Evolutionary conservation across 2,797 vertebrate species (phyloP).

Genomic region (Danio aesculapii): DNA sequence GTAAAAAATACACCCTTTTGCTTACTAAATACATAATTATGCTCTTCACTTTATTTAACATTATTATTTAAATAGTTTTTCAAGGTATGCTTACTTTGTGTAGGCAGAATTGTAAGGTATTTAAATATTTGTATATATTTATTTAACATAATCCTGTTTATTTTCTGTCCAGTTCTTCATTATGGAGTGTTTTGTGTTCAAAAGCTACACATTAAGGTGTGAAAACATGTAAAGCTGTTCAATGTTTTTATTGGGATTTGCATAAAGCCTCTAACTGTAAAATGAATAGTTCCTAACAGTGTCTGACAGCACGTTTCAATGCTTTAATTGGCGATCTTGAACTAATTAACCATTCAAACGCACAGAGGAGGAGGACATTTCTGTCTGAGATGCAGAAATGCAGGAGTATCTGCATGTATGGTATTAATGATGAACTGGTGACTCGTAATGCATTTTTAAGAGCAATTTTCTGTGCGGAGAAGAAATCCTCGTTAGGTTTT

Average conservation of each 20-base stretch:
- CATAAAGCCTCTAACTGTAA: constrained; percentile 16
- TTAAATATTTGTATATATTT: neutral
- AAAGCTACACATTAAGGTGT: neutral
- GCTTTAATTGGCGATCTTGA: constrained; percentile 1
- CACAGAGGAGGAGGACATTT: neutral
- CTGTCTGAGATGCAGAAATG: neutral
- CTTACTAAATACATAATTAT: no score
- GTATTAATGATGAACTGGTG: constrained; percentile 8
- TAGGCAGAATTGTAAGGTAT: neutral
- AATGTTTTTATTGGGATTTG: constrained; percentile 5
- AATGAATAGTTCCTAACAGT: neutral
- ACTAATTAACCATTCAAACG: neutral
- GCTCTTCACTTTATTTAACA: no score
- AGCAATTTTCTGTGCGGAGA: neutral
- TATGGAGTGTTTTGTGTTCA: neutral
- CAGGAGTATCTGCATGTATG: neutral
- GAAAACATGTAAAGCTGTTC: neutral
- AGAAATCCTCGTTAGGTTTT: constrained; percentile 8
- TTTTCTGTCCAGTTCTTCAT: neutral
- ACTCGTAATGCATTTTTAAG: constrained; percentile 10
- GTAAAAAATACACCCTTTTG: no score
- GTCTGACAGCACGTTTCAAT: neutral
- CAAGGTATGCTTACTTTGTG: no score
- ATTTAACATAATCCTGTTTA: neutral
- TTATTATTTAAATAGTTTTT: no score